Conservation (phyloP, 2,888 invertebrate species). For the Volucella bombylans region DNA sequence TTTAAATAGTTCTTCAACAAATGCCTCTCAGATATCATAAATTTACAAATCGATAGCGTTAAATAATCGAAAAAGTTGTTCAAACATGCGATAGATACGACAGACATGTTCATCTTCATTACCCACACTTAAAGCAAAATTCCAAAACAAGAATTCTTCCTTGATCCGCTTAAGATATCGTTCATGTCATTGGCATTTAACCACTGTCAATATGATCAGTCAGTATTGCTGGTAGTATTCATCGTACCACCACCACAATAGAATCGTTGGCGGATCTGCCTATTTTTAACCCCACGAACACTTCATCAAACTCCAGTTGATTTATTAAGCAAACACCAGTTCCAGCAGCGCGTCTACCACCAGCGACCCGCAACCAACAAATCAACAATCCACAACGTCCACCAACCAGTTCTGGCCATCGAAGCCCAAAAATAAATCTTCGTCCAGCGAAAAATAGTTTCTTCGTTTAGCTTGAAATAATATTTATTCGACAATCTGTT, state of each 20-base stretch:
- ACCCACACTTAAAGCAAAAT: constrained; percentile 16
- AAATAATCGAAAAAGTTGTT: too few relatives aligned
- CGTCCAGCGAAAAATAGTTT: constrained; percentile 44
- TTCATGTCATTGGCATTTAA: constrained; percentile 47
- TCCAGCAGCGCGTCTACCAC: neutral
- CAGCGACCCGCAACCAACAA: neutral
- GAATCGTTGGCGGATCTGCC: constrained; percentile 52
- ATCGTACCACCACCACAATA: neutral
- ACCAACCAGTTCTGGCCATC: constrained; percentile 61
- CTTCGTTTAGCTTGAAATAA: constrained; percentile 39
- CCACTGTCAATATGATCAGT: constrained; percentile 11
- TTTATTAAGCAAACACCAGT: constrained; percentile 67
- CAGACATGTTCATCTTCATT: constrained; percentile 44
- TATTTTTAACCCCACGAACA: constrained; percentile 56
- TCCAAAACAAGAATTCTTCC: constrained; percentile 29
- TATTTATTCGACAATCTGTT: constrained; percentile 48
- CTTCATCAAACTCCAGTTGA: constrained; percentile 67
- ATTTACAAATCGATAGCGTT: too few relatives aligned
- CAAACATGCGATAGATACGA: neutral
- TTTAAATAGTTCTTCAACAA: too few relatives aligned
- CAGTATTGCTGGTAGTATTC: neutral
- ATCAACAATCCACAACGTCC: neutral
- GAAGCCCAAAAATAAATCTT: constrained; percentile 65
- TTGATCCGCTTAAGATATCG: constrained; percentile 47
- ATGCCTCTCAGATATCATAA: too few relatives aligned